These are phyloP conservation scores for Megalopta genalis DNA, from an alignment of 1,140 invertebrate genomes.

Conservation along the genomic window DNA sequence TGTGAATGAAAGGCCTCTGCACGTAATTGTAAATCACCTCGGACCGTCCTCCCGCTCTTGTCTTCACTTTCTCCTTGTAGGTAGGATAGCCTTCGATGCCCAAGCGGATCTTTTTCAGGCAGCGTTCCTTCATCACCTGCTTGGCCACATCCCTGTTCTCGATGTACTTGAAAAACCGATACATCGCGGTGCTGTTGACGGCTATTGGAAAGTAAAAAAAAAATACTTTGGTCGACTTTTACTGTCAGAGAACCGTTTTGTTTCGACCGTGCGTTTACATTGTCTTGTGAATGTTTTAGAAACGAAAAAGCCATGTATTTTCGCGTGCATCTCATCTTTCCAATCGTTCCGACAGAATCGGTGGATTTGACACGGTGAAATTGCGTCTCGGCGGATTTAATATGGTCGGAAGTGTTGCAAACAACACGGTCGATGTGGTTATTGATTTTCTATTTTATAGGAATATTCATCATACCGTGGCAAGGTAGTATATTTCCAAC, in stretches of 20 bases:
- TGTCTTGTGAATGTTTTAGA: no score
- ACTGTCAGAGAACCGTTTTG: no score
- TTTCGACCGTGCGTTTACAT: no score
- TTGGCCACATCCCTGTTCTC: conserved; percentile 99
- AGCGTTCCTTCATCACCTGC: conserved; percentile 98
- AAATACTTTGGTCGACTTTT: neutral
- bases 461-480: neutral
- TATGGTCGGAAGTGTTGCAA: neutral
- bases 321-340: no score
- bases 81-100: conserved; percentile 99
- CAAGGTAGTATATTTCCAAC: conserved; percentile 12
- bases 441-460: conserved; percentile 31
- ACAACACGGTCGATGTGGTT: neutral
- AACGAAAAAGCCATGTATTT: no score
- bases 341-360: no score
- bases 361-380: no score
- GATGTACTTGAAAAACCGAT: conserved; percentile 99
- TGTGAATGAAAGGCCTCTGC: conserved; percentile 99
- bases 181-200: conserved; percentile 94
- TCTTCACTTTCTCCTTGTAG: conserved; percentile 98
- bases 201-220: conserved; percentile 79
- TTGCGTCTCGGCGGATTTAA: neutral
- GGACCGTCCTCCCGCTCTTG: conserved; percentile 92
- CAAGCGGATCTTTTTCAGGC: conserved; percentile 98
- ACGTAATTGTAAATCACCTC: conserved; percentile 99